Evolutionary conservation across 2,113 vertebrate genomes (phyloP), one percentile per base, ranked within the genome.

Genomic region (Sebastes schlegelii): DNA sequence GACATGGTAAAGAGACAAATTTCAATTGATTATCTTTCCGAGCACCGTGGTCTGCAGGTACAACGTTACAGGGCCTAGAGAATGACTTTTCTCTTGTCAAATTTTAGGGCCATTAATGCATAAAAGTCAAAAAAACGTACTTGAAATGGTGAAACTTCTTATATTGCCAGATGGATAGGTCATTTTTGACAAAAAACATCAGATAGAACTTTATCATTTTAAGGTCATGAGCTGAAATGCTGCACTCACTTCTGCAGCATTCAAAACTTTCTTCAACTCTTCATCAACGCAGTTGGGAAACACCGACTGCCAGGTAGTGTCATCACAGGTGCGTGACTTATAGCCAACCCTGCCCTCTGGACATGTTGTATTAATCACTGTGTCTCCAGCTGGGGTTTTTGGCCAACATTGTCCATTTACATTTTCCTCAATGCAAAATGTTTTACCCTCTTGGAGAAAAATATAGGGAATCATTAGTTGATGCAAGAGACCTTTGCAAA

Each of bases 171-270:
- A 5, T n/a, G 62, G n/a, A n/a, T 34, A 16, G 8, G 26, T 48
- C 13, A 16, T 19, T 4, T 42, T n/a, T 5, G 5, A 46, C 9
- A 46, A 26, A 8, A 9, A 46, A 12, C 16, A 2, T n/a, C 8
- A 11, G 9, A 72, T 5, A 12, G 3, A 65, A 54, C 11, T 1
- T 61, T 9, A 42, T 67, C 23, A 74, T 42, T 51, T 1, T 26
- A 13, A 51, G 19, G n/a, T 17, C 21, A 43, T 16, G 6, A 74
- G 4, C 45, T 54, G 12, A n/a, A 19, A 60, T 8, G 5, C 0
- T 4, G 73, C 61, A 87, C 89, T 92, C 51, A 95, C 95, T 0
- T 58, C 5, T 75, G 94, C 92, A 49, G n/a, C 11, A 1, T 26
- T 7, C 6, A 34, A 0, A 46, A 95, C 11, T 8, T 43, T 34